These are phyloP conservation scores for Shinisaurus crocodilurus DNA, from an alignment of 2,113 vertebrate species.

Conservation along the genomic window DNA sequence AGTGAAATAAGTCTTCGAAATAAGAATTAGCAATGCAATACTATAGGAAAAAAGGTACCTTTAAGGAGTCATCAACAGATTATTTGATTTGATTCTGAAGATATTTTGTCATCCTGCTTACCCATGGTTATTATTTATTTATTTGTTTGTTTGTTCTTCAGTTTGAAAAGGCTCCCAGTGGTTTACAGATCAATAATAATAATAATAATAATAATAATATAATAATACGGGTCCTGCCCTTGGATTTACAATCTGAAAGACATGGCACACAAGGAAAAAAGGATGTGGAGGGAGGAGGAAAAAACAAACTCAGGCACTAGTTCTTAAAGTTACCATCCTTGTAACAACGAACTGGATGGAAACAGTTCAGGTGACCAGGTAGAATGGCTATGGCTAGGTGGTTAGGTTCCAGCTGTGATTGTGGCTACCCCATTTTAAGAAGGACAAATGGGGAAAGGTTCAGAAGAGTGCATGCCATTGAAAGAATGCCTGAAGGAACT, in stretches of 20 bases:
- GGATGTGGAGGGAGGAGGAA: background rate
- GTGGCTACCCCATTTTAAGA: too few relatives aligned
- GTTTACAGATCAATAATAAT: background rate
- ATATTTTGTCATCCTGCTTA: background rate
- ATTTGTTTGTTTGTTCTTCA: background rate
- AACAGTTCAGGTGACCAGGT: background rate
- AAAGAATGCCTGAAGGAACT: too few relatives aligned
- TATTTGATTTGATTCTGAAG: background rate
- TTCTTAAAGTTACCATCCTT: background rate
- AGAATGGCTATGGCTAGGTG: background rate
- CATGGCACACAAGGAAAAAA: background rate
- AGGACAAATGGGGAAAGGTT: too few relatives aligned
- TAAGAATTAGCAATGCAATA: too few relatives aligned
- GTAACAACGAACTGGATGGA: background rate
- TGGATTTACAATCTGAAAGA: too few relatives aligned
- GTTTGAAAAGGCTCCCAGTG: too few relatives aligned
- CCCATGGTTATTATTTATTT: background rate
- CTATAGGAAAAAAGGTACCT: too few relatives aligned
- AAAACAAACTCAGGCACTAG: background rate
- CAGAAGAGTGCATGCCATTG: too few relatives aligned
- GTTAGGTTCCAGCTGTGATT: background rate
- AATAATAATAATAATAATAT: background rate
- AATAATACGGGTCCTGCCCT: too few relatives aligned
- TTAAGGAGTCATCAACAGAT: too few relatives aligned
- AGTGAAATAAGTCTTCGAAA: too few relatives aligned